Evolutionary conservation across 2,113 vertebrate genomes (phyloP).

Genomic region (Cheirogaleus medius): DNA sequence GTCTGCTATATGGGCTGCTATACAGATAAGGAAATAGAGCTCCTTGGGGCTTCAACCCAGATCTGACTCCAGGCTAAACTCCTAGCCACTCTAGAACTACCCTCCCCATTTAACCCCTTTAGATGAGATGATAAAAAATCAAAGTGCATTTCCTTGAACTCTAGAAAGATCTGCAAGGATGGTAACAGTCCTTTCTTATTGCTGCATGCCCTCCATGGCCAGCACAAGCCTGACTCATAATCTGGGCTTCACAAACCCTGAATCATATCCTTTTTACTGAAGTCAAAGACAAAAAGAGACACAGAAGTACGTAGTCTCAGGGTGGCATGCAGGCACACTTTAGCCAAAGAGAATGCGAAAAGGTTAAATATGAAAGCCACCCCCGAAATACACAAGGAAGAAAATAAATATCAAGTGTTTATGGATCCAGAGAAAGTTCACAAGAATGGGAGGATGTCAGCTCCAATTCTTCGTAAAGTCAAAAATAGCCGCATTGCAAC

Average conservation of each 20-base stretch:
- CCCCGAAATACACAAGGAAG: neutral
- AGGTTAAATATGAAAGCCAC: neutral
- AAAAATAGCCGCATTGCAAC: neutral
- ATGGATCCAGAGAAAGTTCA: neutral
- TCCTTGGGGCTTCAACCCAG: neutral
- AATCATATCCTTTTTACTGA: neutral
- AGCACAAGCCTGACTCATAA: neutral
- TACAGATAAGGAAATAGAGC: neutral
- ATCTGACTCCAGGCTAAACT: neutral
- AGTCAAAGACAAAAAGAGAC: neutral
- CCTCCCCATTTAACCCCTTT: neutral
- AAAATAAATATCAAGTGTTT: neutral
- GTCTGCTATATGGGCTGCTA: no score
- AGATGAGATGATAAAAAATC: neutral
- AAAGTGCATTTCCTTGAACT: neutral
- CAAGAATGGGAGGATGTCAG: neutral
- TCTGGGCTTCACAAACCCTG: neutral
- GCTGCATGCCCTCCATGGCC: neutral
- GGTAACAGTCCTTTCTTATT: neutral
- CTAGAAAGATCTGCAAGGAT: neutral
- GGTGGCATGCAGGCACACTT: accelerated
- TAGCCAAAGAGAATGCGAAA: no score
- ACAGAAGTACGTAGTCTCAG: no score
- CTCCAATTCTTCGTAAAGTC: neutral
- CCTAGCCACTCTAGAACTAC: neutral